These are phyloP conservation scores for Eurytoma adleriae DNA, from an alignment of 2,888 invertebrate species.

Conservation along the genomic window DNA sequence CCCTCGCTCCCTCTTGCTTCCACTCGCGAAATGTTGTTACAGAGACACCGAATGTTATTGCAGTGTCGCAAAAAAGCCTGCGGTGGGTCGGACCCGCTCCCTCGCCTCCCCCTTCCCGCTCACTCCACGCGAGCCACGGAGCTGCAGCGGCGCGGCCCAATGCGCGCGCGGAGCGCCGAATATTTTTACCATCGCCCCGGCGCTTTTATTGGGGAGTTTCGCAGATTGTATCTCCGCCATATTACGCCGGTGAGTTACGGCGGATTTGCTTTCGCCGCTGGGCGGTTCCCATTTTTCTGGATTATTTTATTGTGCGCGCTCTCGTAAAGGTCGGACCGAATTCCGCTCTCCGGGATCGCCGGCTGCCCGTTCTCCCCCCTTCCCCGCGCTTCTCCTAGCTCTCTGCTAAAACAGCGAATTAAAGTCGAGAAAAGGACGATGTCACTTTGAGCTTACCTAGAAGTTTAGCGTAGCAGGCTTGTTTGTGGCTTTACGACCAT, in stretches of 20 bases:
- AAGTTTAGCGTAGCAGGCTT: background rate
- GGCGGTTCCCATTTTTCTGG: conserved; percentile 54
- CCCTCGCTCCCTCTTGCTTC: conserved; percentile 49
- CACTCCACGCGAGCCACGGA: no score
- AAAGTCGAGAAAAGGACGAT: conserved; percentile 2
- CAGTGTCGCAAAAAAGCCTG: conserved; percentile 66
- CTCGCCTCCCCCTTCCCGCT: no score
- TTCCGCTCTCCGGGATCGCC: no score
- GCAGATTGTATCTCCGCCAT: conserved; percentile 48
- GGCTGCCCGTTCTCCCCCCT: no score
- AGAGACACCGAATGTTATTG: conserved; percentile 69
- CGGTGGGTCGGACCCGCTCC: conserved; percentile 32
- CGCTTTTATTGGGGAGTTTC: conserved; percentile 43
- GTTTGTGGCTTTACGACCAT: no score
- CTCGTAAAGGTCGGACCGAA: background rate
- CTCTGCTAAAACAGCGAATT: conserved; percentile 28
- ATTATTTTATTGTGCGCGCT: conserved; percentile 48
- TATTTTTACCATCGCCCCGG: conserved; percentile 22
- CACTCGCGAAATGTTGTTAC: conserved; percentile 64
- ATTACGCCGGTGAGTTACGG: conserved; percentile 51
- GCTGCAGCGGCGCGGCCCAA: conserved; percentile 14
- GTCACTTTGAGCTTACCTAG: conserved; percentile 12
- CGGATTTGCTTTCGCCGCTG: conserved; percentile 55
- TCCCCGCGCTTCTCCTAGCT: background rate
- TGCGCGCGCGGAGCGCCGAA: conserved; percentile 7